Conservation (phyloP, 2,888 invertebrate genomes). For the Camptogramma bilineatum region DNA sequence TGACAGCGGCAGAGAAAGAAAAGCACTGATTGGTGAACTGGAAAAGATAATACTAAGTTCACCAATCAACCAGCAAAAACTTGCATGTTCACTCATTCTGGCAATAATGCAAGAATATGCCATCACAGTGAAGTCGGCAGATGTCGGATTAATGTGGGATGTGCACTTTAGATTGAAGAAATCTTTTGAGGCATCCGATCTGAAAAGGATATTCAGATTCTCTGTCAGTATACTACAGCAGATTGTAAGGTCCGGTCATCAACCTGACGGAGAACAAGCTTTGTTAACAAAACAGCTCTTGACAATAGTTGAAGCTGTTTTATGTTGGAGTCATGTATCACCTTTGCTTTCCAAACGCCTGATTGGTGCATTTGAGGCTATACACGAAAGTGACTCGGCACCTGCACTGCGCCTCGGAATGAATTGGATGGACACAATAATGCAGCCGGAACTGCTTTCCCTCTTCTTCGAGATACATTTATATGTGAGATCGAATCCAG, state of each 20-base stretch:
- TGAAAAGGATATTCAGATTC: slow-evolving; percentile 90
- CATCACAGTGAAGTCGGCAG: slow-evolving; percentile 93
- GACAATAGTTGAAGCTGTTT: slow-evolving; percentile 91
- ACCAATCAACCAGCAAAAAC: slow-evolving; percentile 90
- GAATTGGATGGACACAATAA: slow-evolving; percentile 91
- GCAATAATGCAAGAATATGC: slow-evolving; percentile 96
- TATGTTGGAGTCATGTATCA: slow-evolving; percentile 93
- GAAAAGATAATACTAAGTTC: slow-evolving; percentile 93
- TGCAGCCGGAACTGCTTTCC: slow-evolving; percentile 90
- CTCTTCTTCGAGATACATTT: slow-evolving; percentile 93
- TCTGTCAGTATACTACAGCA: slow-evolving; percentile 77
- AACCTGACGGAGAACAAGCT: slow-evolving; percentile 80
- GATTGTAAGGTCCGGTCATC: slow-evolving; percentile 74
- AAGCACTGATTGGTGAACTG: slow-evolving; percentile 89
- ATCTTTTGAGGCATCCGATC: slow-evolving; percentile 92
- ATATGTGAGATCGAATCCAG: slow-evolving; percentile 91
- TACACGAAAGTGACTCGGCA: slow-evolving; percentile 88
- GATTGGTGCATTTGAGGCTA: slow-evolving; percentile 89
- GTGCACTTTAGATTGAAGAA: slow-evolving; percentile 93
- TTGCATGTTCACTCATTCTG: slow-evolving; percentile 93
- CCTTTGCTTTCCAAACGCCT: slow-evolving; percentile 88
- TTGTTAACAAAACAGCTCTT: slow-evolving; percentile 89
- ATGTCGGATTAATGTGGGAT: slow-evolving; percentile 95
- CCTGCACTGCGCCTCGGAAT: slow-evolving; percentile 87
- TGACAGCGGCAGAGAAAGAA: slow-evolving; percentile 88